These are phyloP conservation scores for Catonia carolina DNA, from an alignment of 2,888 invertebrate species.

Conservation along the genomic window DNA sequence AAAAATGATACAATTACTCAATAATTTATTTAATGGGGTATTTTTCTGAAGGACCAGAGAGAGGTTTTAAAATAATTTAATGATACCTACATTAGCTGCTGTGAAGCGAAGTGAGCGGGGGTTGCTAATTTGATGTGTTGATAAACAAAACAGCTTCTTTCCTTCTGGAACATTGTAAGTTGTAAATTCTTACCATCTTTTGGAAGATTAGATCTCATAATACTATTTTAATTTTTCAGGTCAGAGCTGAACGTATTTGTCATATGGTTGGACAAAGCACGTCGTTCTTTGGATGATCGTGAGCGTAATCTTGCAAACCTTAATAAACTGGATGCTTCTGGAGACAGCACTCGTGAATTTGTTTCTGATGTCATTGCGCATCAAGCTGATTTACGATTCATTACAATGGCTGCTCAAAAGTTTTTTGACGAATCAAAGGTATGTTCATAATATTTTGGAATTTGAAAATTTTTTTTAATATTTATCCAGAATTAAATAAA, in stretches of 20 bases:
- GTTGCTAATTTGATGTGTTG: no score
- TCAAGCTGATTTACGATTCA: conserved; percentile 90
- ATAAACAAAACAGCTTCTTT: no score
- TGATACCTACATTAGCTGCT: no score
- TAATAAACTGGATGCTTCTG: conserved; percentile 53
- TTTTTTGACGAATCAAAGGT: conserved; percentile 93
- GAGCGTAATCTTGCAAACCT: conserved; percentile 74
- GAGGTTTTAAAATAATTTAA: no score
- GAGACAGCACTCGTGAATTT: conserved; percentile 76
- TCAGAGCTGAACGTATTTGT: conserved; percentile 75
- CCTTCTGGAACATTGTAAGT: no score
- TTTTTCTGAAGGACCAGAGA: no score
- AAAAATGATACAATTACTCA: no score
- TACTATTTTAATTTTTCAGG: conserved; percentile 46
- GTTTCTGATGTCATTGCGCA: conserved; percentile 91
- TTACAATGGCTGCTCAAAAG: conserved; percentile 93
- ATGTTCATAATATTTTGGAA: no score
- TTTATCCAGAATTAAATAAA: not conserved
- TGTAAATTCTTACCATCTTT: no score
- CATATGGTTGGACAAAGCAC: conserved; percentile 75
- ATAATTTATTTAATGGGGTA: no score
- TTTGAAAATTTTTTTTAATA: conserved; percentile 31
- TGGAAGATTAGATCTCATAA: no score
- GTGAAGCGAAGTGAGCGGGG: no score
- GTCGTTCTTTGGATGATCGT: conserved; percentile 74